phyloP scores from a whole-genome alignment of 2,113 vertebrate genomes.

The Scytalopus superciliaris region DNA sequence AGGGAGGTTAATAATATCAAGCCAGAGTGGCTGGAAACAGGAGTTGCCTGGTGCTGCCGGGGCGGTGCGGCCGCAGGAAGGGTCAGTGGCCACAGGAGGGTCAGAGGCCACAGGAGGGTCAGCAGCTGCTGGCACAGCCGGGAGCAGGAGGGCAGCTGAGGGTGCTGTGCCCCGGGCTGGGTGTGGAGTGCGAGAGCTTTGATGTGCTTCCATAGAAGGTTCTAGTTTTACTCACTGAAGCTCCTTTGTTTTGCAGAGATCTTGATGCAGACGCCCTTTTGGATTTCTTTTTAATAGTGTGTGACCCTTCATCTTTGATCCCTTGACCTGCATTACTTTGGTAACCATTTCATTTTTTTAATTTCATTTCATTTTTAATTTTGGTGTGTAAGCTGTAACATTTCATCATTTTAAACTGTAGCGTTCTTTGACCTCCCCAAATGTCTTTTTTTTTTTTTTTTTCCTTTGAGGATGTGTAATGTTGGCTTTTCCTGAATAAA shows the following conservation, averaged over 20 bases:
- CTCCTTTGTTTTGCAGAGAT: conserved; percentile 99
- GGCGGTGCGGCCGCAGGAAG: neutral
- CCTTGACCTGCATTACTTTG: conserved; percentile 99
- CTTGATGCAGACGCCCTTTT: conserved; percentile 94
- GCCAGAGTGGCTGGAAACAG: neutral
- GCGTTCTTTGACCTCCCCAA: conserved; percentile 69
- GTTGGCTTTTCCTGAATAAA: conserved; percentile 77
- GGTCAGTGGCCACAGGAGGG: too few species aligned
- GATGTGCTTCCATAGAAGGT: conserved; percentile 46
- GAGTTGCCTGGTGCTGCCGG: neutral
- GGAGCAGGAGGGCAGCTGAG: neutral
- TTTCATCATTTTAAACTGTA: conserved; percentile 79
- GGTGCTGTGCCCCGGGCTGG: neutral
- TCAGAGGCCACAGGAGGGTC: neutral
- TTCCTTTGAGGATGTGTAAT: conserved; percentile 64
- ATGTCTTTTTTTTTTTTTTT: conserved; percentile 44
- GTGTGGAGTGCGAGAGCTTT: conserved; percentile 48
- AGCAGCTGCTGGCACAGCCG: neutral
- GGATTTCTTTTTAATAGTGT: conserved; percentile 98
- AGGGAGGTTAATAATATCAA: neutral
- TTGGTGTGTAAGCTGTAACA: conserved; percentile 82
- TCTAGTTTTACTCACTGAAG: conserved; percentile 84
- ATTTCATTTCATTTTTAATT: conserved; percentile 89
- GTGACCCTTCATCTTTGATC: conserved; percentile 98
- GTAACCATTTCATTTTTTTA: conserved; percentile 99